phyloP scores from a whole-genome alignment of 92 coral and sea anemone genomes.

The Desmophyllum pertusum region DNA sequence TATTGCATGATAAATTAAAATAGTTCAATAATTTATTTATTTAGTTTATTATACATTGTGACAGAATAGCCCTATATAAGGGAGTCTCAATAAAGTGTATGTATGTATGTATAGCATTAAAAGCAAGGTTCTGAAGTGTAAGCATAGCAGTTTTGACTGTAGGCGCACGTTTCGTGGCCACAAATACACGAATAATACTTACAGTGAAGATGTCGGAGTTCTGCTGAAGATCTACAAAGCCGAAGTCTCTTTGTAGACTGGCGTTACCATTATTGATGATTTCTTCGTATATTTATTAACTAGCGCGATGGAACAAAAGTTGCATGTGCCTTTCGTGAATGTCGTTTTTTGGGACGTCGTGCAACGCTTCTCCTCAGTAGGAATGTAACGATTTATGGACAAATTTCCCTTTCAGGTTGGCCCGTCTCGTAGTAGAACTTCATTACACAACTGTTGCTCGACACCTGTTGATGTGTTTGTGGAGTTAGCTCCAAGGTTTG shows the following conservation, averaged over 20 bases:
- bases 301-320: background rate
- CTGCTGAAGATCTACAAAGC: background rate
- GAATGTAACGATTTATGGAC: background rate
- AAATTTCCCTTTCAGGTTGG: constrained; percentile 56
- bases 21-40: too few relatives aligned
- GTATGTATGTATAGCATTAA: too few relatives aligned
- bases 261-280: background rate
- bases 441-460: constrained; percentile 78
- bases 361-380: background rate
- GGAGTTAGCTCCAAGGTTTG: constrained; percentile 69
- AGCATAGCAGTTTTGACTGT: background rate
- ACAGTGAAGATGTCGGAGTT: background rate
- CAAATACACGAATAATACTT: background rate
- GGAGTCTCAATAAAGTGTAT: too few relatives aligned
- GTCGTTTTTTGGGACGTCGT: background rate
- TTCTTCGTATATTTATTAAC: background rate
- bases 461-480: constrained; percentile 73
- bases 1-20: too few relatives aligned
- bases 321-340: too few relatives aligned
- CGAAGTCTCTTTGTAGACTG: background rate
- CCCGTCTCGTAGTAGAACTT: constrained; percentile 72
- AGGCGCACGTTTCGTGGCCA: background rate
- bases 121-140: too few relatives aligned
- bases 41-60: too few relatives aligned
- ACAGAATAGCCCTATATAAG: too few relatives aligned